Percentiles rank a stretch among this genome's conserved stretches.
Conservation (phyloP, 2,113 vertebrate genomes). For the Hippolais icterina region DNA sequence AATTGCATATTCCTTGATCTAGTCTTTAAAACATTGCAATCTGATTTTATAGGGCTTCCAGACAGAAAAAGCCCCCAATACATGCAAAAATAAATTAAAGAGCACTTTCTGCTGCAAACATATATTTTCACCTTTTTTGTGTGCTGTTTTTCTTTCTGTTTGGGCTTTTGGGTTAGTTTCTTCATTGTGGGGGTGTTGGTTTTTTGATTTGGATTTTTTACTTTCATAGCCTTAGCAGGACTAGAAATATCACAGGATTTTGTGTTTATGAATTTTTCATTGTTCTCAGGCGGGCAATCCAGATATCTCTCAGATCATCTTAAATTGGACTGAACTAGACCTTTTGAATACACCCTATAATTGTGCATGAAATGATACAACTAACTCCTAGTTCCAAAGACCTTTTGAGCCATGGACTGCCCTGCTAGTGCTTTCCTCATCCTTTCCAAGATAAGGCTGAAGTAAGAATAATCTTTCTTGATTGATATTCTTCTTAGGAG, state of each 20-base stretch:
- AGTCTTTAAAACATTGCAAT: background rate
- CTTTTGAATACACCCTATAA: background rate
- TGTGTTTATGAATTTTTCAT: background rate
- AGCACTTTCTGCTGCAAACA: background rate
- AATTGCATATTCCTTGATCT: background rate
- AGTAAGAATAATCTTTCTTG: background rate
- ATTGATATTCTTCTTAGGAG: background rate
- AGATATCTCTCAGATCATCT: background rate
- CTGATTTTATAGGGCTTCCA: background rate
- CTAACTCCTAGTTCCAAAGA: background rate
- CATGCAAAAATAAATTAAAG: background rate
- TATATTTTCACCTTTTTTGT: background rate
- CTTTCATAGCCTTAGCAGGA: background rate
- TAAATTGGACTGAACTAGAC: background rate
- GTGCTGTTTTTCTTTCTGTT: background rate
- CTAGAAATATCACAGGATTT: background rate
- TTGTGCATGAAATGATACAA: background rate
- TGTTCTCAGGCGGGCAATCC: background rate
- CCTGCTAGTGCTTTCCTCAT: background rate
- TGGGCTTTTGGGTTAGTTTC: background rate
- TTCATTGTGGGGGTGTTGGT: fast-evolving
- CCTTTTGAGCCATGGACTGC: background rate
- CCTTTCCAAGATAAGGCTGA: background rate
- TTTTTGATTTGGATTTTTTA: background rate
- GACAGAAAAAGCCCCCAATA: background rate